These are phyloP conservation scores for Cirrhinus molitorella DNA, from an alignment of 2,797 vertebrate genomes.

Conservation along the genomic window DNA sequence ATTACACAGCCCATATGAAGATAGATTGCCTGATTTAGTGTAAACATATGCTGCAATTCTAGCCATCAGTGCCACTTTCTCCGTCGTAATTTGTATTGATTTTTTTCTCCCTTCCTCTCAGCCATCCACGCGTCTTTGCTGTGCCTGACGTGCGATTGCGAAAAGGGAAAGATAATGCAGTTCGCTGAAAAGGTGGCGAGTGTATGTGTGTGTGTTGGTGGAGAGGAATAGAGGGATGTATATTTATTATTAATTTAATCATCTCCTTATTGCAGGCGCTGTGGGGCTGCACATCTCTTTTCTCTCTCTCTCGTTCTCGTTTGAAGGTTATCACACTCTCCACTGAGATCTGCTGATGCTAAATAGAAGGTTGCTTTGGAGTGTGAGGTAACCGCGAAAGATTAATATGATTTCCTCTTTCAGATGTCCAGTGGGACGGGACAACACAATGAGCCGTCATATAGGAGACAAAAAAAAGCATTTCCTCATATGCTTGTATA, in stretches of 20 bases:
- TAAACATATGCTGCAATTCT: conserved; percentile 87
- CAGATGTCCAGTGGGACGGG: conserved; percentile 32
- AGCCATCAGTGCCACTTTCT: conserved; percentile 83
- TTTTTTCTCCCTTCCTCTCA: conserved; percentile 68
- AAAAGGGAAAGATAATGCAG: conserved; percentile 66
- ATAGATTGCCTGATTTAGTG: conserved; percentile 88
- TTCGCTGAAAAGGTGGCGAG: conserved; percentile 54
- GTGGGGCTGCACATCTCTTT: conserved; percentile 38
- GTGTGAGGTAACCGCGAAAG: conserved; percentile 42
- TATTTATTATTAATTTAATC: conserved; percentile 60
- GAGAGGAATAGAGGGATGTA: conserved; percentile 34
- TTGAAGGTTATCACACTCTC: conserved; percentile 47
- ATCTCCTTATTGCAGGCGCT: conserved; percentile 48
- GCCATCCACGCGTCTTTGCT: conserved; percentile 65
- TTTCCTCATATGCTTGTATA: conserved; percentile 18
- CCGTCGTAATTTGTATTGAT: conserved; percentile 86
- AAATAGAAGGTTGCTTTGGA: conserved; percentile 44
- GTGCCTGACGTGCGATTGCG: conserved; percentile 67
- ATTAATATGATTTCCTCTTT: conserved; percentile 50
- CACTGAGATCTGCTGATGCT: conserved; percentile 41
- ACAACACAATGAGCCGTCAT: not conserved
- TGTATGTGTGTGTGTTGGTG: conserved; percentile 34
- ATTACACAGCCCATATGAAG: conserved; percentile 81
- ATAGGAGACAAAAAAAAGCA: conserved; percentile 6
- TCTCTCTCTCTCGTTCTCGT: conserved; percentile 36